Percentiles rank a stretch among this genome's conserved stretches.
Conservation (phyloP, 2,113 vertebrate genomes). For the Nannospalax galili region DNA sequence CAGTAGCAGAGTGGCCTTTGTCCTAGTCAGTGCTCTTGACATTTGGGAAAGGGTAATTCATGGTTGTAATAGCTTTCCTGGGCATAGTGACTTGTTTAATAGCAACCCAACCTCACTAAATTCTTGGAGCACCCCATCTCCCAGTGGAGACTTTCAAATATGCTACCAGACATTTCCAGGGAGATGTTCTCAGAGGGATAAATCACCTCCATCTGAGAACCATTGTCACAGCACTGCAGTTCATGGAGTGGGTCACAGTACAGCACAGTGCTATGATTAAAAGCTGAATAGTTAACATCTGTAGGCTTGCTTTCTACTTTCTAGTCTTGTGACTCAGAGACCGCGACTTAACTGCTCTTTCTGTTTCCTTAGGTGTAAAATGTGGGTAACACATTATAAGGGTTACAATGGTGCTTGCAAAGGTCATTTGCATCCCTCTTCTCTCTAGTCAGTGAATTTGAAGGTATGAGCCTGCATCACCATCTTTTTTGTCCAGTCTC, state of each 20-base stretch:
- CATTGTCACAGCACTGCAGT: background rate
- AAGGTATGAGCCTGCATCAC: background rate
- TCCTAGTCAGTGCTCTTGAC: background rate
- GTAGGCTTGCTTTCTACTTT: background rate
- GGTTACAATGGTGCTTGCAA: background rate
- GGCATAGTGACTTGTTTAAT: accelerated
- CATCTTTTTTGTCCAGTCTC: background rate
- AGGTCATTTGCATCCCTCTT: background rate
- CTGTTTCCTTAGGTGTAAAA: background rate
- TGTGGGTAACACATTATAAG: background rate
- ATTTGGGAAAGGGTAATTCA: background rate
- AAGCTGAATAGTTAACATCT: too few relatives aligned
- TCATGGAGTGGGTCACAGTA: background rate
- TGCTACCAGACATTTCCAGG: background rate
- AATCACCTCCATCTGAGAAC: background rate
- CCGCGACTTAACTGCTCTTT: background rate
- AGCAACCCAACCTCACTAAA: background rate
- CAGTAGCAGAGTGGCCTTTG: background rate
- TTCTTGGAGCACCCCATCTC: background rate
- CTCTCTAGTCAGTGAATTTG: background rate
- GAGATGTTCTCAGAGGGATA: background rate
- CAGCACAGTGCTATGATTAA: background rate
- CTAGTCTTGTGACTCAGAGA: background rate
- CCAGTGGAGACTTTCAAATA: background rate
- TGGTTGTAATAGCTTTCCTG: background rate